Percentiles rank a stretch among this genome's conserved stretches.
These are phyloP conservation scores for Siniperca chuatsi DNA, from an alignment of 2,113 vertebrate species.

Conservation along the genomic window DNA sequence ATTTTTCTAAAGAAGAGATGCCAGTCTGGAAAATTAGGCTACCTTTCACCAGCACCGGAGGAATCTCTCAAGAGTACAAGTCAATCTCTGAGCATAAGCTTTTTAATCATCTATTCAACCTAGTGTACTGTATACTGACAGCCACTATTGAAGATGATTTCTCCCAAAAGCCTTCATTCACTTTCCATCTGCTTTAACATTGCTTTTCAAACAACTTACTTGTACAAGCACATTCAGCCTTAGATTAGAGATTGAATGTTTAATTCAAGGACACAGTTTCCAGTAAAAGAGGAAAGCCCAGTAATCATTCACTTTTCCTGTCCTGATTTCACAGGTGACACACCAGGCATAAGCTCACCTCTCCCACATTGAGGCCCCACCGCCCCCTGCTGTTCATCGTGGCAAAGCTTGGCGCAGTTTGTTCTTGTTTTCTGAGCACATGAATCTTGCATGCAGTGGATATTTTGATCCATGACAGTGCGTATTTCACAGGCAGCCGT, in stretches of 20 bases:
- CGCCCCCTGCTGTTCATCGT: slow-evolving; percentile 40
- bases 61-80: slow-evolving; percentile 29
- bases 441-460: slow-evolving; percentile 56
- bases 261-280: slow-evolving; percentile 45
- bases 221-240: slow-evolving; percentile 7
- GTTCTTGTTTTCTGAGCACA: slow-evolving; percentile 49
- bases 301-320: slow-evolving; percentile 33
- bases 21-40: slow-evolving; percentile 53
- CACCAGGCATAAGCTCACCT: slow-evolving; percentile 17
- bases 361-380: neutral
- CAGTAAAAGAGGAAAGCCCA: slow-evolving; percentile 26
- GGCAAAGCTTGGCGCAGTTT: slow-evolving; percentile 14
- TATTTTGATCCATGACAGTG: slow-evolving; percentile 70
- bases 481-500: slow-evolving; percentile 39
- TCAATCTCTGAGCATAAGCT: slow-evolving; percentile 26
- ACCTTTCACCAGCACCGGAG: slow-evolving; percentile 56
- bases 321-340: slow-evolving; percentile 40
- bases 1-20: slow-evolving; percentile 31
- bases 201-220: slow-evolving; percentile 24
- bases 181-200: slow-evolving; percentile 38
- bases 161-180: slow-evolving; percentile 26
- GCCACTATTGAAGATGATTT: slow-evolving; percentile 23
- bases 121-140: slow-evolving; percentile 23
- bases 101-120: slow-evolving; percentile 57
- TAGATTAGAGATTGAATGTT: slow-evolving; percentile 36